Base-by-base conservation (phyloP, 2,797 vertebrate species). In the Okamejei kenojei region DNA sequence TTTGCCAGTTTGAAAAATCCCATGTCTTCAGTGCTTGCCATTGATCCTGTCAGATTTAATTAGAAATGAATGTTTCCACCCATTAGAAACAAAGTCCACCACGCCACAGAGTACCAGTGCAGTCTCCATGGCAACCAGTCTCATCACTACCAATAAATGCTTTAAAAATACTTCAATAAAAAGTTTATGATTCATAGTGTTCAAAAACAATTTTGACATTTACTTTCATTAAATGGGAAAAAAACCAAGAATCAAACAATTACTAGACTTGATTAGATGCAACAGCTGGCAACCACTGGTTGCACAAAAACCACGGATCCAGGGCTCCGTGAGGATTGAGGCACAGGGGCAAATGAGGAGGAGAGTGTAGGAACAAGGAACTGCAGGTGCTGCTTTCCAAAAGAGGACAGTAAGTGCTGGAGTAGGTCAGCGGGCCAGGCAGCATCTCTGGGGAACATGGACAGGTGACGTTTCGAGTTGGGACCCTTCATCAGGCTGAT, bases 41-140 rank as follows among this genome's bases (percentile, higher is more conserved):
- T 29, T 58, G 21, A 82, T 82, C 23, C 21, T 82, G 77, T 78
- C 32, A 54, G 45, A 29, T 84, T 84, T 61, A 58, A 71, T 68
- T 21, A 21, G n/a, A 88, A 32, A n/a, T 65, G 15, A 68, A 68
- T 13, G 35, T 19, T 90, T 71, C 61, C 29, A 21, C 6, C n/a
- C 15, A 21, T 65, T 90, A 35, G 35, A 35, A 71, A 68, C 7
- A 17, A 32, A 35, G n/a, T n/a, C 63, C 63, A 21, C 29, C 13
- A 19, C 65, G 1, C 45, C 21, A 32, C n/a, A 35, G 63, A 11
- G 63, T 90, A 15, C 7, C 15, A 35, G 63, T 17, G 13, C 32
- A 35, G 29, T 90, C n/a, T 68, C 86, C 63, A 10, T 90, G 86
- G 86, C 32, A 90, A 90, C 86, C 86, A 35, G 21, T 23, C 29